These are phyloP conservation scores for Oligia fasciuncula DNA, from an alignment of 2,888 invertebrate genomes.

Conservation along the genomic window DNA sequence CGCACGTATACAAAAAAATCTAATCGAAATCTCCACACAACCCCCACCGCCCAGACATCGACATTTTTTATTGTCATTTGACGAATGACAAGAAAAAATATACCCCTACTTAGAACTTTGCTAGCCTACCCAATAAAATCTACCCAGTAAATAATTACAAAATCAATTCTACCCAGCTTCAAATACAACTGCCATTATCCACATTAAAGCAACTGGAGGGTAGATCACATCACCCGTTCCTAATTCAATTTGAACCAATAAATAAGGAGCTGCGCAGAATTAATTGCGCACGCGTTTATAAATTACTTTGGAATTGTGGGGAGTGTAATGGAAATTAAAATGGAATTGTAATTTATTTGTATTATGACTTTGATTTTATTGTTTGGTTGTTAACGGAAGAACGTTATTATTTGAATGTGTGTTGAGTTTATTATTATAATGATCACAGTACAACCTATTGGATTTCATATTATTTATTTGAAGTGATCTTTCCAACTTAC, in stretches of 20 bases:
- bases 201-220: constrained; percentile 46
- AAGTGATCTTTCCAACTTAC: not conserved
- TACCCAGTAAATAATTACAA: constrained; percentile 4
- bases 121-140: not conserved
- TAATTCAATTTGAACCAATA: constrained; percentile 67
- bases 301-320: constrained; percentile 55
- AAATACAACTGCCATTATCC: constrained; percentile 36
- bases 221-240: constrained; percentile 63
- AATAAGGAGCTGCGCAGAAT: constrained; percentile 57
- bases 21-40: not conserved
- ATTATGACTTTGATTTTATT: constrained; percentile 28
- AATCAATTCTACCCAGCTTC: constrained; percentile 19
- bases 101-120: not conserved
- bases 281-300: constrained; percentile 60
- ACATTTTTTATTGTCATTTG: not conserved
- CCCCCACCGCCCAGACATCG: not conserved
- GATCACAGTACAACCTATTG: not conserved
- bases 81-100: not conserved
- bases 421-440: constrained; percentile 12
- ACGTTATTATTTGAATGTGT: not conserved
- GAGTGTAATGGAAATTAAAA: constrained; percentile 45
- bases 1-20: not conserved
- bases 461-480: not conserved
- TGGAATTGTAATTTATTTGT: constrained; percentile 32
- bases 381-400: constrained; percentile 12